Base-by-base conservation (phyloP, 2,797 vertebrate species). In the Poeciliopsis gracilis region DNA sequence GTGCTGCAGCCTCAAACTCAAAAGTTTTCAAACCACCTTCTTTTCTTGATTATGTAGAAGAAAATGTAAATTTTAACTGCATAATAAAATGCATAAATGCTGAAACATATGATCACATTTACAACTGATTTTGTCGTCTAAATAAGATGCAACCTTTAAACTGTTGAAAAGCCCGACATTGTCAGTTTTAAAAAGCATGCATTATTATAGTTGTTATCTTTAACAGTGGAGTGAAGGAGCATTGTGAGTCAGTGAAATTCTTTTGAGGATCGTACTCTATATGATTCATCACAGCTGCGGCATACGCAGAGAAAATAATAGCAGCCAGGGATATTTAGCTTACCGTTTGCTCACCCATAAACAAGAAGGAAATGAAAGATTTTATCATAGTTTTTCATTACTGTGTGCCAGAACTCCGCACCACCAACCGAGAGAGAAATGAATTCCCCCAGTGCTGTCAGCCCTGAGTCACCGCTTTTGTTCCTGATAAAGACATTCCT, bases 401-500 rank as follows among this genome's bases (percentile, higher is more conserved):
- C 85, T 70, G 81, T 89, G 85, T 92, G 90, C 93, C 94, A 93
- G 92, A 90, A 84, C 92, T 91, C 91, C 90, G 93, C 91, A 89
- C 94, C 95, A 95, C 95, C 95, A 95, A 94, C 95, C 91, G 96
- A 91, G 95, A 92, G 80, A 94, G 94, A 96, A 95, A 96, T 96
- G 90, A 96, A 95, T 93, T 95, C 92, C 87, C 90, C 84, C 89
- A 84, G 93, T 84, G 93, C 93, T 88, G 91, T 94, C 94, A 94
- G 93, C 90, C 90, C 84, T 82, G 88, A 94, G 90, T 94, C 92
- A 95, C 91, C 85, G 86, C 92, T 82, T 95, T 96, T 96, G 95
- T 96, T 94, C 91, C 47, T 72, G 87, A 94, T 95, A 94, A 96
- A 95, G 94, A 93, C 93, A 94, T 95, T 95, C 92, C 93, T 91